A percentile compares a stretch with the other conserved stretches of the same genome.
phyloP scores from a whole-genome alignment of 2,797 vertebrate genomes.

The Malacoctenus gilli region DNA sequence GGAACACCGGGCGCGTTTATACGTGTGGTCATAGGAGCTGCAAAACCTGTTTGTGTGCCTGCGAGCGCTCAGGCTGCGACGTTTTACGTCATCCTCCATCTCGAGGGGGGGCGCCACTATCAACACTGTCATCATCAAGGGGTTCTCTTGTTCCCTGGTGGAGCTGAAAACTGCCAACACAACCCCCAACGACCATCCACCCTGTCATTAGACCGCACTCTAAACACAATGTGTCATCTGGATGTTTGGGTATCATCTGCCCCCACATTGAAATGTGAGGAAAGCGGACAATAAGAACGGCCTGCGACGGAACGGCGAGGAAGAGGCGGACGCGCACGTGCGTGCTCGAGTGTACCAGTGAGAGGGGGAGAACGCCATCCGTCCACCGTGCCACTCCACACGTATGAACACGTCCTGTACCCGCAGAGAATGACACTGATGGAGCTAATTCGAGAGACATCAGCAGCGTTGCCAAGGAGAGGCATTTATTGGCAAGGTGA shows the following conservation, averaged over 20 bases:
- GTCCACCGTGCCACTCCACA: slow-evolving; percentile 18
- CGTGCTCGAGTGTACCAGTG: slow-evolving; percentile 7
- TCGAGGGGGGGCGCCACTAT: slow-evolving; percentile 42
- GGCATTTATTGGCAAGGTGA: slow-evolving; percentile 79
- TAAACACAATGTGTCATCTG: slow-evolving; percentile 62
- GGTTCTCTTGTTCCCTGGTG: slow-evolving; percentile 61
- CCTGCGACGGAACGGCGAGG: background rate
- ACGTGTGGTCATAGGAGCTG: slow-evolving; percentile 11
- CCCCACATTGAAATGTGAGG: slow-evolving; percentile 39
- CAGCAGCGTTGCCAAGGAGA: slow-evolving; percentile 63
- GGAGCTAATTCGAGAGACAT: slow-evolving; percentile 67
- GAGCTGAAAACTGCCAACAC: slow-evolving; percentile 43
- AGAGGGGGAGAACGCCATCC: slow-evolving; percentile 24
- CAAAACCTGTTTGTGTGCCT: slow-evolving; percentile 16
- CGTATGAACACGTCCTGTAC: slow-evolving; percentile 30
- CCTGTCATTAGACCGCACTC: slow-evolving; percentile 58
- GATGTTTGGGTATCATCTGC: slow-evolving; percentile 54
- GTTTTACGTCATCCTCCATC: slow-evolving; percentile 47
- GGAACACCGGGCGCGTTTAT: slow-evolving; percentile 12
- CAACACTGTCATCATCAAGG: slow-evolving; percentile 63
- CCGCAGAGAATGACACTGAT: slow-evolving; percentile 60
- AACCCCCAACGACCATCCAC: slow-evolving; percentile 23
- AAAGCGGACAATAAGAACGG: slow-evolving; percentile 47
- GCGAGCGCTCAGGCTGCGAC: slow-evolving; percentile 31
- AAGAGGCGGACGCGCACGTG: slow-evolving; percentile 16